These are phyloP conservation scores for Cyrtodaria siliqua DNA, from an alignment of 2,888 invertebrate species.

Conservation along the genomic window DNA sequence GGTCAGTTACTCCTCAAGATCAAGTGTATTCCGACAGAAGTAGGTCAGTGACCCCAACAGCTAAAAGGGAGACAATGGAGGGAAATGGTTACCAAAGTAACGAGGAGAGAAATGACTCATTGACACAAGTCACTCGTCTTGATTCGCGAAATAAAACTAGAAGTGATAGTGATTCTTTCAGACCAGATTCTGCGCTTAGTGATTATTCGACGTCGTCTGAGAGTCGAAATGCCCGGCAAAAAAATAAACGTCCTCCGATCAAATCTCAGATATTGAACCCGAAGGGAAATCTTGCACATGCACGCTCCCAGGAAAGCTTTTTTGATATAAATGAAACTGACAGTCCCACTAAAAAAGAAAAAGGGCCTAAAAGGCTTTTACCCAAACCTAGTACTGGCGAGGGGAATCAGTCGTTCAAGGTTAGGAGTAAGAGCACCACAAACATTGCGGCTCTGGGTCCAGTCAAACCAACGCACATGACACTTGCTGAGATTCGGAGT, in stretches of 20 bases:
- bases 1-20: slow-evolving; percentile 56
- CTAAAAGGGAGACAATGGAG: slow-evolving; percentile 20
- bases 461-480: slow-evolving; percentile 79
- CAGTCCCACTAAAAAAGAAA: slow-evolving; percentile 60
- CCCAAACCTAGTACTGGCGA: slow-evolving; percentile 72
- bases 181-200: slow-evolving; percentile 71
- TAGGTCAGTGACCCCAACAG: slow-evolving; percentile 55
- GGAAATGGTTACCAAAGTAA: slow-evolving; percentile 56
- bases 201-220: slow-evolving; percentile 68
- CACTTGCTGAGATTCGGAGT: slow-evolving; percentile 70
- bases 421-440: slow-evolving; percentile 78
- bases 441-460: slow-evolving; percentile 72
- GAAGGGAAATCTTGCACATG: slow-evolving; percentile 65
- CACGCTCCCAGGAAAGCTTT: slow-evolving; percentile 77
- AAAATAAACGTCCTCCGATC: slow-evolving; percentile 37
- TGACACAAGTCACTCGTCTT: slow-evolving; percentile 58
- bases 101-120: slow-evolving; percentile 55
- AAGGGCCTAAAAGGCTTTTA: slow-evolving; percentile 74
- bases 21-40: slow-evolving; percentile 49
- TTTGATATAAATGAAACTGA: slow-evolving; percentile 63
- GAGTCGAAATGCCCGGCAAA: slow-evolving; percentile 46
- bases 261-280: slow-evolving; percentile 46
- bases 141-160: slow-evolving; percentile 53
- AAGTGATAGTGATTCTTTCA: slow-evolving; percentile 59
- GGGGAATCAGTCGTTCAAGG: slow-evolving; percentile 68